Percentiles rank a stretch among this genome's conserved stretches.
Evolutionary conservation across 2,888 invertebrate species (phyloP).

Genomic region (Drosophila helvetica): DNA sequence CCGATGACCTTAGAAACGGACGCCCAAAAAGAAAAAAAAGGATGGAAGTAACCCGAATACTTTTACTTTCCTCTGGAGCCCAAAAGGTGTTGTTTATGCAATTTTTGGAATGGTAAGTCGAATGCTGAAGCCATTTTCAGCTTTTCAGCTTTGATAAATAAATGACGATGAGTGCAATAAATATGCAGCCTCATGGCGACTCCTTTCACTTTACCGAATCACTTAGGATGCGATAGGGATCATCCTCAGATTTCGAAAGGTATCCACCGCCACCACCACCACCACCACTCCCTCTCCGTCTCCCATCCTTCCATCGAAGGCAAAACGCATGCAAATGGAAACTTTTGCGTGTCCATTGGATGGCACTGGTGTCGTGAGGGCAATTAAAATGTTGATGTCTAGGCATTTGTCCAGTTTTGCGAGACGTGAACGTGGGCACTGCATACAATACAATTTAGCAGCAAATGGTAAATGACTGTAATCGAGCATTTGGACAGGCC

Average conservation of each 20-base stretch:
- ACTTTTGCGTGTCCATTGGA: constrained; percentile 29
- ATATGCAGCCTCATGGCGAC: constrained; percentile 67
- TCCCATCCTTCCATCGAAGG: constrained; percentile 11
- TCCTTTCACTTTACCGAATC: constrained; percentile 72
- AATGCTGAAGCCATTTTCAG: constrained; percentile 40
- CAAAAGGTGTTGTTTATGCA: constrained; percentile 65
- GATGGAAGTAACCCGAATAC: constrained; percentile 43
- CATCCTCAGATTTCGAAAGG: constrained; percentile 56
- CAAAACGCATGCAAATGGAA: constrained; percentile 30
- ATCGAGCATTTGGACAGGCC: constrained; percentile 59
- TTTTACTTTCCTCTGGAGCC: constrained; percentile 60
- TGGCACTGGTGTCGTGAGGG: constrained; percentile 23
- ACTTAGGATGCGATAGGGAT: constrained; percentile 55
- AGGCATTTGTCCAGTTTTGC: constrained; percentile 28
- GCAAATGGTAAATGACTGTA: constrained; percentile 53
- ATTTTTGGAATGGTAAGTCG: constrained; percentile 43
- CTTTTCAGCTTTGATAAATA: constrained; percentile 44
- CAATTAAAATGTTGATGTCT: constrained; percentile 56
- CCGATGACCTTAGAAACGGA: constrained; percentile 35
- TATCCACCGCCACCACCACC: not conserved
- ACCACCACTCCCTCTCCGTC: too few relatives aligned
- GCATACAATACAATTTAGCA: constrained; percentile 10
- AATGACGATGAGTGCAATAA: constrained; percentile 60
- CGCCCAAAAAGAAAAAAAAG: constrained; percentile 13
- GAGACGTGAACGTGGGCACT: constrained; percentile 32